Evolutionary conservation across 2,797 vertebrate genomes (phyloP).

Genomic region (Ispidina picta): DNA sequence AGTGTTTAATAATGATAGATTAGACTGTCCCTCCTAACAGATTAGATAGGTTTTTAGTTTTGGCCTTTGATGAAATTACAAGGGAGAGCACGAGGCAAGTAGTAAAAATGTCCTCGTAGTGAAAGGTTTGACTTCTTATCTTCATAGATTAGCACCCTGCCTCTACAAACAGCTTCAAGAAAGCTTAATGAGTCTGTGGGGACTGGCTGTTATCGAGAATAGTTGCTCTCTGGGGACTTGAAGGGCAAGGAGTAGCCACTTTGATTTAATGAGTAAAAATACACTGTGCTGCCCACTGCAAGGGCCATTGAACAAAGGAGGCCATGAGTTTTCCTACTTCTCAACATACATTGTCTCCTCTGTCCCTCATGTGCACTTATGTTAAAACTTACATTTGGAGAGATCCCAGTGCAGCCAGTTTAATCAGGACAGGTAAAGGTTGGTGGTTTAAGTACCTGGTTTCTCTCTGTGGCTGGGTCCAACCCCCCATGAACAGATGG

Average conservation of each 20-base stretch:
- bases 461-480: not conserved
- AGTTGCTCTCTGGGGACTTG: not conserved
- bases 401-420: not conserved
- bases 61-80: slow-evolving; percentile 70
- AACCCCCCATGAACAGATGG: not conserved
- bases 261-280: slow-evolving; percentile 51
- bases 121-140: slow-evolving; percentile 73
- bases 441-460: not conserved
- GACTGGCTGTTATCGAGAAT: slow-evolving; percentile 29
- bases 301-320: not conserved
- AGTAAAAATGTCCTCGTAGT: slow-evolving; percentile 29
- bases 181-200: slow-evolving; percentile 43
- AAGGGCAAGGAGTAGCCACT: slow-evolving; percentile 41
- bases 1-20: slow-evolving; percentile 67
- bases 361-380: not conserved
- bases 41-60: slow-evolving; percentile 70
- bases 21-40: slow-evolving; percentile 67
- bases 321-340: not conserved
- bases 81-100: slow-evolving; percentile 42
- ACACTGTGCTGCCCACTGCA: slow-evolving; percentile 8
- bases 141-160: slow-evolving; percentile 68
- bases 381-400: not conserved
- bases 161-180: slow-evolving; percentile 59
- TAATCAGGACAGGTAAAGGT: not conserved
- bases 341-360: not conserved